phyloP scores from a whole-genome alignment of 2,797 vertebrate genomes.

The Cheirogaleus major region DNA sequence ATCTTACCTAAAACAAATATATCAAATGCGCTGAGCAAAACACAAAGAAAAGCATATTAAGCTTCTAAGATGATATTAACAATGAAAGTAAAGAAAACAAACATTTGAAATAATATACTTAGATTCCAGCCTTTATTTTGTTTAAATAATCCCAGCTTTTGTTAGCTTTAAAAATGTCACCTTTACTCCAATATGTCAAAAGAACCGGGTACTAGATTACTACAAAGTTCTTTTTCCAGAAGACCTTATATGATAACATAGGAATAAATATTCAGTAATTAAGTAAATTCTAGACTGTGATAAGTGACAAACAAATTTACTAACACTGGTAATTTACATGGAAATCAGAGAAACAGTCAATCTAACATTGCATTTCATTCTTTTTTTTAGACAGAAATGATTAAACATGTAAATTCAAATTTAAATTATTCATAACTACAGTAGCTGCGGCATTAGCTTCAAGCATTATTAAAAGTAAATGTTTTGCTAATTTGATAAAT shows the following conservation, averaged over 20 bases:
- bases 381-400: constrained; percentile 77
- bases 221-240: background rate
- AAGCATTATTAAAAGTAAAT: constrained; percentile 65
- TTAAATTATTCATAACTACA: constrained; percentile 75
- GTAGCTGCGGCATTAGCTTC: constrained; percentile 55
- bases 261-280: constrained; percentile 74
- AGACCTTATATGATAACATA: constrained; percentile 18
- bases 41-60: background rate
- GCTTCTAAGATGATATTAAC: background rate
- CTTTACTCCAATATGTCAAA: background rate
- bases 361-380: constrained; percentile 53
- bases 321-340: constrained; percentile 75
- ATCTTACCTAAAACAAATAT: background rate
- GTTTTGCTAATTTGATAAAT: constrained; percentile 72
- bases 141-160: constrained; percentile 40
- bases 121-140: background rate
- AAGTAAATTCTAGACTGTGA: constrained; percentile 72
- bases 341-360: constrained; percentile 68
- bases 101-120: constrained; percentile 33
- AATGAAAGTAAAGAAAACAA: constrained; percentile 52
- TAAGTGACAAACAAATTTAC: constrained; percentile 75
- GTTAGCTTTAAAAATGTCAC: constrained; percentile 46
- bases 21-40: background rate
- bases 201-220: background rate
- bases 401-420: constrained; percentile 71